Evolutionary conservation across 2,113 vertebrate genomes (phyloP).

Genomic region (Muscicapa adusta): DNA sequence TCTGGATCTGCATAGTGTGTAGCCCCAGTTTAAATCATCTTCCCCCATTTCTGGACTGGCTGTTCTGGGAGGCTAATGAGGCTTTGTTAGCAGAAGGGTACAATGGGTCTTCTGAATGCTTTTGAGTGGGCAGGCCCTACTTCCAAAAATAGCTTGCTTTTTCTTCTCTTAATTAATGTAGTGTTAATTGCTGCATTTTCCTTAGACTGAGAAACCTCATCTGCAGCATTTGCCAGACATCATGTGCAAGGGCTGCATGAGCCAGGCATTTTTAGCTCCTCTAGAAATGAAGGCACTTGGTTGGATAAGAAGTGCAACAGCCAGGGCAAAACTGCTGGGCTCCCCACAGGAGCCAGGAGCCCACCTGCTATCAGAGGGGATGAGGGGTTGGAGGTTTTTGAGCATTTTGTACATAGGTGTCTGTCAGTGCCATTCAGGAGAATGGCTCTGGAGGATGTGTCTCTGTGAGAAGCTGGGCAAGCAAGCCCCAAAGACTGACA

Average conservation of each 20-base stretch:
- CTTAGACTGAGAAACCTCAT: conserved; percentile 15
- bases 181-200: conserved; percentile 25
- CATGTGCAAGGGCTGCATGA: neutral
- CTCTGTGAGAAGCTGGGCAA: neutral
- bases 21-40: neutral
- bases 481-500: neutral
- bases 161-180: conserved; percentile 29
- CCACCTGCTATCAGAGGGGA: neutral
- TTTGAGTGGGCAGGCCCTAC: neutral
- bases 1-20: neutral
- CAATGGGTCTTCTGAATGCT: neutral
- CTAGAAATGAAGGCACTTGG: neutral
- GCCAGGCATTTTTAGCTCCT: neutral
- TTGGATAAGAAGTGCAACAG: neutral
- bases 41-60: neutral
- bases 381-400: neutral
- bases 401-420: neutral
- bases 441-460: neutral
- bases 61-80: neutral
- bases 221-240: neutral
- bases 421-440: neutral
- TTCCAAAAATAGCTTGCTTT: conserved; percentile 20
- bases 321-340: neutral
- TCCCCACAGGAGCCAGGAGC: neutral
- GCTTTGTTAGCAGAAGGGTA: neutral